phyloP scores from a whole-genome alignment of 2,797 vertebrate species.

The Leontocebus nigricollis region DNA sequence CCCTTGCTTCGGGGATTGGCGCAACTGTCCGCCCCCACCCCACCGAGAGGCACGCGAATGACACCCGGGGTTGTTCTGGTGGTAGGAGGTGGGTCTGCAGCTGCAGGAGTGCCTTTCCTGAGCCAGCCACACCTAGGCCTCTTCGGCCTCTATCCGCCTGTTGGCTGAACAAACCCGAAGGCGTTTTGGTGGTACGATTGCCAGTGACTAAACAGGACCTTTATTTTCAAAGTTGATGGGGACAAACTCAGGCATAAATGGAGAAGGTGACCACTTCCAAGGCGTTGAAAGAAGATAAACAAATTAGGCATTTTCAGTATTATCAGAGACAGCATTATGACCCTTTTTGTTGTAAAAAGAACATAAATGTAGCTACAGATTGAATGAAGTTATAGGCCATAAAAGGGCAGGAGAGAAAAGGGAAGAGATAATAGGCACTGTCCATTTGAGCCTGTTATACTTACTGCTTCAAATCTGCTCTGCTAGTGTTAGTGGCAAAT shows the following conservation, averaged over 20 bases:
- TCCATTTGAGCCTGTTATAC: constrained; percentile 70
- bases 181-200: neutral
- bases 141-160: neutral
- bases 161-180: neutral
- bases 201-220: neutral
- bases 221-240: constrained; percentile 56
- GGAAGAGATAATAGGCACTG: constrained; percentile 78
- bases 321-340: constrained; percentile 67
- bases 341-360: constrained; percentile 80
- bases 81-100: neutral
- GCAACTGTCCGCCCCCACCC: neutral
- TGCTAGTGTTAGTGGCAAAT: constrained; percentile 56
- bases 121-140: neutral
- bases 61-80: neutral
- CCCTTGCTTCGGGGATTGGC: neutral
- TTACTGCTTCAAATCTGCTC: constrained; percentile 64
- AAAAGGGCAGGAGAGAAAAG: constrained; percentile 72
- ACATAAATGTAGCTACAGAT: constrained; percentile 79
- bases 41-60: neutral
- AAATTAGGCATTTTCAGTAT: constrained; percentile 70
- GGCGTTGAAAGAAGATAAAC: constrained; percentile 45
- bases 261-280: constrained; percentile 54
- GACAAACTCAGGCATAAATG: constrained; percentile 38
- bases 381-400: constrained; percentile 80
- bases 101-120: neutral